These are phyloP conservation scores for Onychorhynchus coronatus DNA, from an alignment of 2,113 vertebrate genomes.

Conservation along the genomic window DNA sequence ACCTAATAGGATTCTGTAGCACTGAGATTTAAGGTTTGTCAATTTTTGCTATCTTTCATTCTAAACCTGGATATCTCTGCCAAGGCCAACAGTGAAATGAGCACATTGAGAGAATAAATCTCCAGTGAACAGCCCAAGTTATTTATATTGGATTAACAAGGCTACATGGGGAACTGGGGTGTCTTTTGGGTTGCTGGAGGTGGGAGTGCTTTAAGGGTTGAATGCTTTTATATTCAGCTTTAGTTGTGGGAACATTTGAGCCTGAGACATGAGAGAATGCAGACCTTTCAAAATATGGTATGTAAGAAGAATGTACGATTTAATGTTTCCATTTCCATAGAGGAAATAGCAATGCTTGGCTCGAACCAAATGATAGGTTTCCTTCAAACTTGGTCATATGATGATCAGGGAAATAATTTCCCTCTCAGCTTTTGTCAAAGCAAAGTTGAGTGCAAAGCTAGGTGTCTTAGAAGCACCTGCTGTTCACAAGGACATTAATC, in stretches of 20 bases:
- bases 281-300: conserved; percentile 38
- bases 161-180: neutral
- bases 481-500: neutral
- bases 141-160: conserved; percentile 33
- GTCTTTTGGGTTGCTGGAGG: conserved; percentile 6
- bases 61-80: neutral
- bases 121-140: neutral
- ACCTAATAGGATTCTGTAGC: neutral
- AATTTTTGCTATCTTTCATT: neutral
- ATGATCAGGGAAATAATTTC: conserved; percentile 20
- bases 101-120: conserved; percentile 26
- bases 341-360: conserved; percentile 43
- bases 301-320: conserved; percentile 54
- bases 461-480: neutral
- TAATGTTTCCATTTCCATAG: conserved; percentile 53
- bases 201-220: neutral
- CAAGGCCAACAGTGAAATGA: conserved; percentile 36
- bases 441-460: neutral
- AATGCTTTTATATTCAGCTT: neutral
- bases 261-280: conserved; percentile 48
- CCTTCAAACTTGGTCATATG: neutral
- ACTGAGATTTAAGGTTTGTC: conserved; percentile 30
- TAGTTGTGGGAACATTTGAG: conserved; percentile 45
- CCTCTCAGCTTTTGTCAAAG: neutral
- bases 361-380: conserved; percentile 36